A percentile compares a stretch with the other conserved stretches of the same genome.
Conservation (phyloP, 2,888 invertebrate species). For the Eristalinus aeneus region DNA sequence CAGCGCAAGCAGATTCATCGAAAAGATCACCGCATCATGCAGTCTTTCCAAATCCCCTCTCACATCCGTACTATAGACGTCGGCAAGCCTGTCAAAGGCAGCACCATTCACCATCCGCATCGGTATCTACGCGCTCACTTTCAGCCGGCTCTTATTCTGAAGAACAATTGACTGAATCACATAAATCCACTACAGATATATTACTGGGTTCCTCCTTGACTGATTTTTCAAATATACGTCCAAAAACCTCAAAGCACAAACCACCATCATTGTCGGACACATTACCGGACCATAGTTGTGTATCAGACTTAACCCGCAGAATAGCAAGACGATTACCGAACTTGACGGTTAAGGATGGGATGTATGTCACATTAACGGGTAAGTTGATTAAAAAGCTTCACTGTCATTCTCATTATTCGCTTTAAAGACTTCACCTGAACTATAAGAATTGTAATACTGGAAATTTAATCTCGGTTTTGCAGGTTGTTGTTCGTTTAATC, state of each 20-base stretch:
- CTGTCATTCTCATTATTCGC: no score
- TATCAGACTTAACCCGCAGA: neutral
- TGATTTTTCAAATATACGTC: neutral
- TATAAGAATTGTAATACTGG: no score
- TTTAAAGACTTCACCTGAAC: no score
- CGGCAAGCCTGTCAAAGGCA: conserved; percentile 10
- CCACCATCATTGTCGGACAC: neutral
- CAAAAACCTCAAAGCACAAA: neutral
- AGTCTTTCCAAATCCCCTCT: neutral
- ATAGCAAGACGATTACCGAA: neutral
- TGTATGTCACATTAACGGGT: conserved; percentile 48
- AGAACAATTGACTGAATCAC: conserved; percentile 8
- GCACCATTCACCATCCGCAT: conserved; percentile 24
- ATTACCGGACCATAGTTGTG: neutral
- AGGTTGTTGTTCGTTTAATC: conserved; percentile 55
- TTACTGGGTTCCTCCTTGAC: neutral
- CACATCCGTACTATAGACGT: conserved; percentile 18
- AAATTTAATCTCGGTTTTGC: neutral
- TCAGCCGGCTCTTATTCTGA: conserved; percentile 20
- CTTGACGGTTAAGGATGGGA: conserved; percentile 26
- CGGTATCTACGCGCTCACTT: neutral
- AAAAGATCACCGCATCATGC: neutral
- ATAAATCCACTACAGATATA: neutral
- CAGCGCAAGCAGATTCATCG: neutral
- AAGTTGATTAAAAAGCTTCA: neutral